A percentile compares a stretch with the other conserved stretches of the same genome.
Conservation (phyloP, 2,113 vertebrate species). For the Marmota flaviventris region DNA sequence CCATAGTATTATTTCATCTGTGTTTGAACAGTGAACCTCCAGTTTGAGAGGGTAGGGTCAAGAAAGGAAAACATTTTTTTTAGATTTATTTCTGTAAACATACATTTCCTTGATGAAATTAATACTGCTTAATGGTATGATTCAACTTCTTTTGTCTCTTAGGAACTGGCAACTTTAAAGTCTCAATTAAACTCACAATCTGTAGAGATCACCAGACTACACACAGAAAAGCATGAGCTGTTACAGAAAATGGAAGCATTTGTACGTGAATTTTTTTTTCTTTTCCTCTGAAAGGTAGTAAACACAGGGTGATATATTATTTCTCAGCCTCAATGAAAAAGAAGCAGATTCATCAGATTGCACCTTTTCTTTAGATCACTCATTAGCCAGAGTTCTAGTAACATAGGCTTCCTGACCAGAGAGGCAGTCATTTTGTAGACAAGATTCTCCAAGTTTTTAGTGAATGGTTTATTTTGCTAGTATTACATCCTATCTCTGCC, state of each 20-base stretch:
- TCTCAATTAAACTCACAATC: conserved; percentile 90
- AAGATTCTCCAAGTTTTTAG: background rate
- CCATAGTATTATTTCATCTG: background rate
- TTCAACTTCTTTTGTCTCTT: conserved; percentile 60
- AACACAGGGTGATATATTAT: background rate
- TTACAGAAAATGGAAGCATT: conserved; percentile 88
- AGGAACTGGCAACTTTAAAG: conserved; percentile 93
- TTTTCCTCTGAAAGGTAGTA: background rate
- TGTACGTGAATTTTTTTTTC: conserved; percentile 76
- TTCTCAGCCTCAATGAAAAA: background rate
- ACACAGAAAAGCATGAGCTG: conserved; percentile 92
- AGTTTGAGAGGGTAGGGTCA: background rate
- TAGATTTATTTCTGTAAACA: background rate
- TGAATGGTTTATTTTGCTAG: background rate
- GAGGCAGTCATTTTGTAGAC: background rate
- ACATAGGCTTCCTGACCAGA: background rate
- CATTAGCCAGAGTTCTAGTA: background rate
- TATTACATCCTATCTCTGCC: background rate
- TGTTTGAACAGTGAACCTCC: background rate
- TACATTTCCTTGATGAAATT: conserved; percentile 22
- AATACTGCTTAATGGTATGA: background rate
- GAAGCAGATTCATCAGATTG: background rate
- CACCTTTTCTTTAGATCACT: background rate
- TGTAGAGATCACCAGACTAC: conserved; percentile 91
- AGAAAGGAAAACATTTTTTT: background rate